A percentile compares a stretch with the other conserved stretches of the same genome.
Evolutionary conservation across 2,113 vertebrate genomes (phyloP).

Genomic region (Oostethus manadensis): DNA sequence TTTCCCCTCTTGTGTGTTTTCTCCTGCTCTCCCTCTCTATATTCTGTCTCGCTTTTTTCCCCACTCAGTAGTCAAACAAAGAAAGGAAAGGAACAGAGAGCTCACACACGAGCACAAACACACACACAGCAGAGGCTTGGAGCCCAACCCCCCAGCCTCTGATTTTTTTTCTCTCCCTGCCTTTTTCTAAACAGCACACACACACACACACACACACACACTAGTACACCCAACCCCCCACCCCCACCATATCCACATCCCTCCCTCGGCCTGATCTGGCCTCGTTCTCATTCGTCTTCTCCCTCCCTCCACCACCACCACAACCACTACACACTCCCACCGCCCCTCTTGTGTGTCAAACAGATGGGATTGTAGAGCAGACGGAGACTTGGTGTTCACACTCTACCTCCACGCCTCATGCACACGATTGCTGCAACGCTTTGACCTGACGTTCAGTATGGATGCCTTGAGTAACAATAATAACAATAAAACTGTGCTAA

Average conservation of each 20-base stretch:
- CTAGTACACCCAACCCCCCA: conserved; percentile 45
- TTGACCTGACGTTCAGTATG: conserved; percentile 20
- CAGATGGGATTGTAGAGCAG: conserved; percentile 71
- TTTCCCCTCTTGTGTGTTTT: conserved; percentile 37
- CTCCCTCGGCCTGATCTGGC: conserved; percentile 62
- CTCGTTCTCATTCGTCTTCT: conserved; percentile 72
- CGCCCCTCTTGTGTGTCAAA: conserved; percentile 63
- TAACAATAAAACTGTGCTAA: background rate
- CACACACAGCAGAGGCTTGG: conserved; percentile 54
- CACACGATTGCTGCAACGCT: conserved; percentile 41
- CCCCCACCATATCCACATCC: conserved; percentile 29
- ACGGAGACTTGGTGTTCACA: conserved; percentile 49
- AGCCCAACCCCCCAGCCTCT: conserved; percentile 76
- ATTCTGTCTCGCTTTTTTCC: conserved; percentile 63
- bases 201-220: background rate
- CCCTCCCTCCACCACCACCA: conserved; percentile 36
- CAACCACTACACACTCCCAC: conserved; percentile 34
- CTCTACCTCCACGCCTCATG: conserved; percentile 46
- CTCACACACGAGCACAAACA: conserved; percentile 44
- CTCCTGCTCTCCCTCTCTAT: conserved; percentile 53
- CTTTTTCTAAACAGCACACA: conserved; percentile 71
- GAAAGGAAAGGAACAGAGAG: conserved; percentile 75
- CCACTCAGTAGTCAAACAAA: conserved; percentile 80
- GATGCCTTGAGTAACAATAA: background rate
- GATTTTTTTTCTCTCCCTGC: conserved; percentile 61